Evolutionary conservation across 2,797 vertebrate genomes (phyloP).

Genomic region (Eidolon dupreanum): DNA sequence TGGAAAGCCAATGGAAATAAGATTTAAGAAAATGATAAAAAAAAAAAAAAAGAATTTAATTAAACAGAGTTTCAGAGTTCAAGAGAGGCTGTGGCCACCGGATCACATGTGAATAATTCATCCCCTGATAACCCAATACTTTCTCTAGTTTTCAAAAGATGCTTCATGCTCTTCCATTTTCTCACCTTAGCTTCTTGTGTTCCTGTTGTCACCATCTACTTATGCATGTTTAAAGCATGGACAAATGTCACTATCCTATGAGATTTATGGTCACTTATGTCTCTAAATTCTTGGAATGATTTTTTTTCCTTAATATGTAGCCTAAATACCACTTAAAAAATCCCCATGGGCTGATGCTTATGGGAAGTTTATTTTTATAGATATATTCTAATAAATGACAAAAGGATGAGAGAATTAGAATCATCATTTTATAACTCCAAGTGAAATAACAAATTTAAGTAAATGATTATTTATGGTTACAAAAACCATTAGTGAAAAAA

Average conservation of each 20-base stretch:
- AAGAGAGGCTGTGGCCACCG: accelerated
- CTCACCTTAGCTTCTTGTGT: neutral
- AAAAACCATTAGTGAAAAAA: neutral
- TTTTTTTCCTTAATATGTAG: neutral
- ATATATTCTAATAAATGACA: neutral
- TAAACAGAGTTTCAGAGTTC: neutral
- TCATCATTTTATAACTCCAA: neutral
- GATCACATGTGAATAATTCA: neutral
- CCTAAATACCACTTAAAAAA: neutral
- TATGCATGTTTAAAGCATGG: neutral
- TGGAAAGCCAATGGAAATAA: neutral
- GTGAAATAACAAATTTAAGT: neutral
- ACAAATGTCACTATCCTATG: neutral
- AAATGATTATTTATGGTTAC: neutral
- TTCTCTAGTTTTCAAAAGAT: neutral
- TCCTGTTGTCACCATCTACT: neutral
- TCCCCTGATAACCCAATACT: accelerated
- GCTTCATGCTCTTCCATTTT: neutral
- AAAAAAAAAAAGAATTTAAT: neutral
- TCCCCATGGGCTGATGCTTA: neutral
- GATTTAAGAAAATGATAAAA: neutral
- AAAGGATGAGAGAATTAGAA: neutral
- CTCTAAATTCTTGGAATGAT: neutral
- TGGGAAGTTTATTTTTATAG: neutral
- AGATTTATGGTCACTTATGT: neutral